These are phyloP conservation scores for Battus philenor DNA, from an alignment of 1,140 invertebrate genomes.

Conservation along the genomic window DNA sequence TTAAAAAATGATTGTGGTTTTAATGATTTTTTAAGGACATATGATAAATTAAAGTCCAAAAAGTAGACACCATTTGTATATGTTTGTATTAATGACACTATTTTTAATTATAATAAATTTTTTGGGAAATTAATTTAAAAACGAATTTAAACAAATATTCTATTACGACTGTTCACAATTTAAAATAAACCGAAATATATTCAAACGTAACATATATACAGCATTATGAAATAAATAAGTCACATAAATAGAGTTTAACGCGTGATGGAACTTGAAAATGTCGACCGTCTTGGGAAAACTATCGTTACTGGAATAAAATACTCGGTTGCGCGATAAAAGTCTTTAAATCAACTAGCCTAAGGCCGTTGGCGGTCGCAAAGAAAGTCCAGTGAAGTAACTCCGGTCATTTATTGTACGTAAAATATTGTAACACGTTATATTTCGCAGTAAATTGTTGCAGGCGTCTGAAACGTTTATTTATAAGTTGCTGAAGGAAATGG, in stretches of 20 bases:
- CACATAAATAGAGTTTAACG: constrained; percentile 12
- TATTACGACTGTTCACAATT: too few relatives aligned
- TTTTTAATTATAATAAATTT: too few relatives aligned
- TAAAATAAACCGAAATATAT: too few relatives aligned
- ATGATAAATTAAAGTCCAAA: too few relatives aligned
- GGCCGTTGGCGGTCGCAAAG: not conserved
- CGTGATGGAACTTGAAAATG: constrained; percentile 16
- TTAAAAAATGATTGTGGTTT: too few relatives aligned
- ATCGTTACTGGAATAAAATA: not conserved
- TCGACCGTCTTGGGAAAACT: constrained; percentile 16
- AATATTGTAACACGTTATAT: constrained; percentile 35
- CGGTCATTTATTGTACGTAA: constrained; percentile 23
- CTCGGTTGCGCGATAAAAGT: constrained; percentile 3
- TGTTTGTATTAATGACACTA: too few relatives aligned
- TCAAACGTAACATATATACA: too few relatives aligned
- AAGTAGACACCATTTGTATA: too few relatives aligned
- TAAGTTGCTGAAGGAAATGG: constrained; percentile 3
- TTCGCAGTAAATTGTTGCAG: constrained; percentile 34
- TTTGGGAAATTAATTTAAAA: too few relatives aligned
- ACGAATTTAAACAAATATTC: too few relatives aligned
- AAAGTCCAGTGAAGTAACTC: too few relatives aligned
- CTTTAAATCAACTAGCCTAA: constrained; percentile 6
- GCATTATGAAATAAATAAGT: constrained; percentile 15
- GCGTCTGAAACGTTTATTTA: constrained; percentile 12
- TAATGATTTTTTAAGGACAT: too few relatives aligned